Conservation (phyloP, 2,888 invertebrate genomes). For the Emmelina monodactyla region DNA sequence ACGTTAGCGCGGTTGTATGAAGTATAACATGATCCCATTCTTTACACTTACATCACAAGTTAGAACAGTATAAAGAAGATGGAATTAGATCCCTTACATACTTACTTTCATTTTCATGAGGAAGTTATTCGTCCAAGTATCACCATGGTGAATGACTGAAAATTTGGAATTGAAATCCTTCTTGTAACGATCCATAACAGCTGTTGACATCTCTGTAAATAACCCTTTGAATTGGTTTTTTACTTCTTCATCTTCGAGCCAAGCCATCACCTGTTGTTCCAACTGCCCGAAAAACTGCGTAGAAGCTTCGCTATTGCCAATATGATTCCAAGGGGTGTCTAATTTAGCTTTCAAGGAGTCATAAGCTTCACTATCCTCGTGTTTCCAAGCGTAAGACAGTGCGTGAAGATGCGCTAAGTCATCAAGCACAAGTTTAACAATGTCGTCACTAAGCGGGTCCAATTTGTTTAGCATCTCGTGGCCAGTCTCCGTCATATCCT, state of each 20-base stretch:
- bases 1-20: too few species aligned
- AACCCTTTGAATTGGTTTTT: not conserved
- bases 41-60: too few species aligned
- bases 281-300: not conserved
- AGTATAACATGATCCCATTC: too few species aligned
- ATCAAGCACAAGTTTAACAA: conserved; percentile 20
- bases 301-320: not conserved
- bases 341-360: not conserved
- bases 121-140: conserved; percentile 6
- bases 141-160: conserved; percentile 3
- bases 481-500: conserved; percentile 22
- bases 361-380: not conserved
- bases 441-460: conserved; percentile 1
- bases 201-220: not conserved
- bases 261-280: not conserved
- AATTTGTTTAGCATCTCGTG: conserved; percentile 24
- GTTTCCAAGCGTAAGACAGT: conserved; percentile 18
- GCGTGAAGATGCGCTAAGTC: conserved; percentile 25
- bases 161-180: not conserved
- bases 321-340: not conserved
- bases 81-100: too few species aligned
- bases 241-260: not conserved
- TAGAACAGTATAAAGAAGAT: too few species aligned
- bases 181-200: not conserved
- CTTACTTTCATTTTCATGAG: conserved; percentile 3